Conservation (phyloP, 1,140 invertebrate species). For the Drosophila simulans region DNA sequence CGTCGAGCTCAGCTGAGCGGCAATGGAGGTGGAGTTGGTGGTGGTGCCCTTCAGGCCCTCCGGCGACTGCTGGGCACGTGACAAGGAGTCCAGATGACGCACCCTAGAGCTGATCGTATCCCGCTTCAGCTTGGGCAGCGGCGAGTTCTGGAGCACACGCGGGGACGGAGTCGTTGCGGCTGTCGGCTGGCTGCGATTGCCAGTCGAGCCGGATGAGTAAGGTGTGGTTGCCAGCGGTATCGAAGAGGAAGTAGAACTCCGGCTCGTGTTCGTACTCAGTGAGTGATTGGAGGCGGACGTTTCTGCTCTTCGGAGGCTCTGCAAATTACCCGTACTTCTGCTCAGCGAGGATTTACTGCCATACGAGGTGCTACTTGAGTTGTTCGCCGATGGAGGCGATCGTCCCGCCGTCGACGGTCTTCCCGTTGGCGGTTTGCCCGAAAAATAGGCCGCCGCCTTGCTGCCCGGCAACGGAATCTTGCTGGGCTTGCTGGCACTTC, state of each 20-base stretch:
- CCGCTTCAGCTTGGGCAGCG: conserved; percentile 86
- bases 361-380: conserved; percentile 84
- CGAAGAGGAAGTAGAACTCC: conserved; percentile 79
- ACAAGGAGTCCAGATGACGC: conserved; percentile 85
- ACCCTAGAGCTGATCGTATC: conserved; percentile 87
- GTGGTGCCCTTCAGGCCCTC: conserved; percentile 45
- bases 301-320: conserved; percentile 85
- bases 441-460: conserved; percentile 79
- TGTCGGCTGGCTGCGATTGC: conserved; percentile 59
- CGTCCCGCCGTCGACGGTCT: conserved; percentile 62
- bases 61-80: conserved; percentile 71
- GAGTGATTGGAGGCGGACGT: conserved; percentile 80
- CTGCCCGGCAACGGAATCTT: conserved; percentile 89
- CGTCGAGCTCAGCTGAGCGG: conserved; percentile 72
- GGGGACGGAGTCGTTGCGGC: conserved; percentile 84
- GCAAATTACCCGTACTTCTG: conserved; percentile 84
- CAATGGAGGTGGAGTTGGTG: conserved; percentile 56
- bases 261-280: conserved; percentile 77
- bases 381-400: conserved; percentile 78
- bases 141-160: conserved; percentile 82
- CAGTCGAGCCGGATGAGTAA: conserved; percentile 65
- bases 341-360: conserved; percentile 82
- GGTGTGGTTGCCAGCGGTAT: conserved; percentile 80
- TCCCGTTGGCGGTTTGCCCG: conserved; percentile 86
- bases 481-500: conserved; percentile 87